Base-by-base conservation (phyloP, 2,888 invertebrate species). In the Drosophila vallismaia region DNA sequence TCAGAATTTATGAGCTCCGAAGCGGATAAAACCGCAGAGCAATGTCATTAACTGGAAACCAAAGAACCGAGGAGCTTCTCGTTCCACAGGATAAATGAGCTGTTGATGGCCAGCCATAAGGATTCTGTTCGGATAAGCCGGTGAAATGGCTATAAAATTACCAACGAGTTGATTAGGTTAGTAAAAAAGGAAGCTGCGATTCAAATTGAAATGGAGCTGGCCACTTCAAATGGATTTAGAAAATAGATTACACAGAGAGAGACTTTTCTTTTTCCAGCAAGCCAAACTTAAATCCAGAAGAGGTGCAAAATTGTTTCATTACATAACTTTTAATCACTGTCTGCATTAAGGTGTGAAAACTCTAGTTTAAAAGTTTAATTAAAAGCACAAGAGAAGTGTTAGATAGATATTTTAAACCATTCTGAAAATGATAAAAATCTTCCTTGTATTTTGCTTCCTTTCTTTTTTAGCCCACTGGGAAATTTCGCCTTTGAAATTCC, bases 71-170 rank as follows among this genome's bases (percentile, higher is more conserved):
- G 58, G 69, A 69, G 45, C 24, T 33, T 19, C 19, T 46, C 36
- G 28, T 10, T 7, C 14, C 8, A 19, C 7, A 14, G 58, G 70
- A 59, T 60, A 69, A 38, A 70, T 52, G 70, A 70, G 70, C 67
- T 68, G 56, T 57, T 71, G 73, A 80, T 73, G 60, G 71, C 57
- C 71, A 53, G 68, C 59, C 71, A 60, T 58, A 45, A 51, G 66
- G 56, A 57, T 42, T 68, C 55, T 38, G 70, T 48, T 8, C 46
- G 60, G 59, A 71, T 64, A 81, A 79, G 67, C 64, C 56, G 60
- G 45, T 53, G 68, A 71, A 81, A 71, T 81, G 67, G 64, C 51
- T 62, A 57, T 75, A 45, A 79, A 83, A 75, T 77, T 67, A 64
- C 59, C 50, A 64, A 38, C 66, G 53, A 54, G 53, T 46, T 57